Percentiles rank a stretch among this genome's conserved stretches.
Evolutionary conservation across 2,888 invertebrate species (phyloP).

Genomic region (Ectemnius lituratus): DNA sequence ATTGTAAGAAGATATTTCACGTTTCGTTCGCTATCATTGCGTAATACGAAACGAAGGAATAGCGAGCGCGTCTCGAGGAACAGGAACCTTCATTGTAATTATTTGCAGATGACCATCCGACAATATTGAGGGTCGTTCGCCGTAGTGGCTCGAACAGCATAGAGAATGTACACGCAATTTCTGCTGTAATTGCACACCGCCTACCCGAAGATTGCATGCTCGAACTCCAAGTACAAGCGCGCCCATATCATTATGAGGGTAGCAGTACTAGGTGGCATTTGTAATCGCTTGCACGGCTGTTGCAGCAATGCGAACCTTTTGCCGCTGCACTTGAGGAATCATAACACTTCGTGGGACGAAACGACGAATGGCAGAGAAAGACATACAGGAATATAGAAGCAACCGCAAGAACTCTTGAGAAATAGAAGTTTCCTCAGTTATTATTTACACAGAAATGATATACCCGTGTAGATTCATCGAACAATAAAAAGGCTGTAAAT

Average conservation of each 20-base stretch:
- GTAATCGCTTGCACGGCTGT: no score
- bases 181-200: neutral
- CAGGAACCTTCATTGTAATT: neutral
- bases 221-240: neutral
- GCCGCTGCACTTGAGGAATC: no score
- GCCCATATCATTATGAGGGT: neutral
- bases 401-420: no score
- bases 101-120: neutral
- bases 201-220: neutral
- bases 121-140: neutral
- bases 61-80: neutral
- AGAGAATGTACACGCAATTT: neutral
- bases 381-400: no score
- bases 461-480: no score
- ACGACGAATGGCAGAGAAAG: no score
- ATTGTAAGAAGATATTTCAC: slow-evolving; percentile 3
- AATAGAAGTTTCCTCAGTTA: no score
- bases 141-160: neutral
- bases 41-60: neutral
- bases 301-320: no score
- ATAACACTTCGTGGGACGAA: no score
- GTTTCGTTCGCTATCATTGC: neutral
- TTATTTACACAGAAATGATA: no score
- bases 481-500: no score
- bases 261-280: no score